Conservation (phyloP, 1,140 invertebrate genomes). For the Adoxophyes honmai region DNA sequence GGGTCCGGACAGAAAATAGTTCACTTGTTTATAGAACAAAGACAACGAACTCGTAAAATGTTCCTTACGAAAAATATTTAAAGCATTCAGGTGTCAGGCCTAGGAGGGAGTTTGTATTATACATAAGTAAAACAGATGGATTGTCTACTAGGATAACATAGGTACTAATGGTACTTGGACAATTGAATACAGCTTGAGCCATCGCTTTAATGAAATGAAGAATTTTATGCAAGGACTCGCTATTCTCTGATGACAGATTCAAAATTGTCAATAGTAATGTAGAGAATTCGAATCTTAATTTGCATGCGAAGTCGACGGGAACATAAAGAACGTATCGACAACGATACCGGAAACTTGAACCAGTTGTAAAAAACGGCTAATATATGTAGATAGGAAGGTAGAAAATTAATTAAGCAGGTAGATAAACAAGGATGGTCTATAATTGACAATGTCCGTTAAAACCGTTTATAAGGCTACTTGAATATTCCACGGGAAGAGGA, state of each 20-base stretch:
- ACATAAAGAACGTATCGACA: conserved; percentile 1
- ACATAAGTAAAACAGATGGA: too few species aligned
- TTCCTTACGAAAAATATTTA: conserved; percentile 40
- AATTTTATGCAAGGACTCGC: conserved; percentile 2
- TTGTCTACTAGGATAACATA: too few species aligned
- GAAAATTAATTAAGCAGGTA: neutral
- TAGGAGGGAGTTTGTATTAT: conserved; percentile 37
- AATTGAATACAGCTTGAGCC: too few species aligned
- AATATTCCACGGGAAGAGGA: neutral
- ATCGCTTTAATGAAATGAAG: too few species aligned
- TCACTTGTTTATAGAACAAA: conserved; percentile 52
- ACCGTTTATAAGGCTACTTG: neutral
- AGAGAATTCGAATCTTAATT: neutral
- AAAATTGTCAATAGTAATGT: too few species aligned
- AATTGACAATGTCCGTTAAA: neutral
- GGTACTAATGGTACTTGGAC: too few species aligned
- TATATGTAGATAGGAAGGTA: neutral
- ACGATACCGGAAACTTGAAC: conserved; percentile 11
- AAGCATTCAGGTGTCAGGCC: conserved; percentile 35
- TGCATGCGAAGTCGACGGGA: neutral
- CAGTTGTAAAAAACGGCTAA: conserved; percentile 12
- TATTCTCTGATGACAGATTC: too few species aligned
- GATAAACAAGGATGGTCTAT: neutral
- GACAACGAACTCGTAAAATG: conserved; percentile 71
- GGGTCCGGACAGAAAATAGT: conserved; percentile 38